Percentiles rank a stretch among this genome's conserved stretches.
Conservation (phyloP, 2,113 vertebrate genomes). For the Xiphophorus hellerii region DNA sequence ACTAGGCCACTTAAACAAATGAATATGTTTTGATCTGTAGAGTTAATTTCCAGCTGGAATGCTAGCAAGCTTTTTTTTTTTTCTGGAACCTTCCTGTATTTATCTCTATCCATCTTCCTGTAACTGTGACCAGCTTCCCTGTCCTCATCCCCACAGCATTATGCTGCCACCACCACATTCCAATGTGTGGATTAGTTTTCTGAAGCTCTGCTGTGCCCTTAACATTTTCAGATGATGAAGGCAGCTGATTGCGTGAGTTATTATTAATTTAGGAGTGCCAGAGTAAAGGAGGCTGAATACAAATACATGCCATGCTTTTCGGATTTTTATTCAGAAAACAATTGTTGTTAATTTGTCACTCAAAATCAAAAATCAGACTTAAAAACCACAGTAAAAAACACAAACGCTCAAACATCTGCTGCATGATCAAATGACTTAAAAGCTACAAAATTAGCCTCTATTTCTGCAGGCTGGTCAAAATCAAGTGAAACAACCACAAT, state of each 20-base stretch:
- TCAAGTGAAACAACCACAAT: too few species aligned
- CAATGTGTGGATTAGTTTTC: too few species aligned
- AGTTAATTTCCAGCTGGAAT: too few species aligned
- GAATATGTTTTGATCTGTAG: too few species aligned
- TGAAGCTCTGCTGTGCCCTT: background rate
- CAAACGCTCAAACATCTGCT: background rate
- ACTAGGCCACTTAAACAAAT: background rate
- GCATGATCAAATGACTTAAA: background rate
- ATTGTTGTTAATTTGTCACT: background rate
- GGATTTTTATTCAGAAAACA: background rate
- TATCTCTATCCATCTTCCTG: too few species aligned
- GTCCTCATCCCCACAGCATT: too few species aligned
- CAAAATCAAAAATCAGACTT: background rate
- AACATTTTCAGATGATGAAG: background rate
- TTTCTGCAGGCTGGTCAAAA: background rate
- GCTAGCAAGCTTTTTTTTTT: too few species aligned
- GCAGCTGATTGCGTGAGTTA: background rate
- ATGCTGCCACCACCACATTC: too few species aligned
- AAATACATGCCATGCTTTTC: background rate
- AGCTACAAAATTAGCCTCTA: background rate
- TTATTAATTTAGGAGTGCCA: background rate
- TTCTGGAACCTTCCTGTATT: too few species aligned
- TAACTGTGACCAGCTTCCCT: too few species aligned
- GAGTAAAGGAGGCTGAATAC: background rate
- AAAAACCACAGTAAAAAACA: background rate